Conservation (phyloP, 2,888 invertebrate species). For the Ophion ellenae region DNA sequence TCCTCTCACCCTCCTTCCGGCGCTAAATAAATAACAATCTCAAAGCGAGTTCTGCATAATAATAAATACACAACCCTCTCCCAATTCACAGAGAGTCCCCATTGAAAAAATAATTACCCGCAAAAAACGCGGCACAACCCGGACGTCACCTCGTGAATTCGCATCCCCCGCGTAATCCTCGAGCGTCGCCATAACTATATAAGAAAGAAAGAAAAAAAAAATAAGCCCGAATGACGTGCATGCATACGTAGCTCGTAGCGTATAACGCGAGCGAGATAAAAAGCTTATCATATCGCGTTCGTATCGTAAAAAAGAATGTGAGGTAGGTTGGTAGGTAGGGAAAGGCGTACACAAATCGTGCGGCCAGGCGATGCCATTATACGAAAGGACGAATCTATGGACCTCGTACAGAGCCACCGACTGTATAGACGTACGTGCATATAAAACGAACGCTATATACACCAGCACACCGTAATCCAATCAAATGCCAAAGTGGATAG, state of each 20-base stretch:
- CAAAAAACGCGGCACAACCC: no score
- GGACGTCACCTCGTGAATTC: no score
- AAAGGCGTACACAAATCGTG: conserved; percentile 33
- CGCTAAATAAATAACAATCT: no score
- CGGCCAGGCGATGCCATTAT: conserved; percentile 69
- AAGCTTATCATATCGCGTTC: conserved; percentile 50
- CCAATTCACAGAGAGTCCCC: not conserved
- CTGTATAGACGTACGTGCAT: not conserved
- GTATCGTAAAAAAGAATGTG: conserved; percentile 44
- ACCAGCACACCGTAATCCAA: conserved; percentile 77
- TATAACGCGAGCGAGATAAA: conserved; percentile 41
- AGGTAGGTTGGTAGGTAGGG: conserved; percentile 34
- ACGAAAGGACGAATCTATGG: conserved; percentile 73
- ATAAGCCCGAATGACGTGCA: not conserved
- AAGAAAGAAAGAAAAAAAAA: conserved; percentile 9
- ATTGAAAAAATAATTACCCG: not conserved
- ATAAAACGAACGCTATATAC: conserved; percentile 10
- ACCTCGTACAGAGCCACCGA: conserved; percentile 26
- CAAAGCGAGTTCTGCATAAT: not conserved
- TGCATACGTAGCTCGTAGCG: not conserved
- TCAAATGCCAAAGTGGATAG: conserved; percentile 81
- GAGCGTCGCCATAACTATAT: no score
- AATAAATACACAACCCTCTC: not conserved
- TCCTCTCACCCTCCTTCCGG: no score
- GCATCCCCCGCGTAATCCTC: not conserved